Base-by-base conservation (phyloP, 2,113 vertebrate genomes). In the Sorex fumeus region DNA sequence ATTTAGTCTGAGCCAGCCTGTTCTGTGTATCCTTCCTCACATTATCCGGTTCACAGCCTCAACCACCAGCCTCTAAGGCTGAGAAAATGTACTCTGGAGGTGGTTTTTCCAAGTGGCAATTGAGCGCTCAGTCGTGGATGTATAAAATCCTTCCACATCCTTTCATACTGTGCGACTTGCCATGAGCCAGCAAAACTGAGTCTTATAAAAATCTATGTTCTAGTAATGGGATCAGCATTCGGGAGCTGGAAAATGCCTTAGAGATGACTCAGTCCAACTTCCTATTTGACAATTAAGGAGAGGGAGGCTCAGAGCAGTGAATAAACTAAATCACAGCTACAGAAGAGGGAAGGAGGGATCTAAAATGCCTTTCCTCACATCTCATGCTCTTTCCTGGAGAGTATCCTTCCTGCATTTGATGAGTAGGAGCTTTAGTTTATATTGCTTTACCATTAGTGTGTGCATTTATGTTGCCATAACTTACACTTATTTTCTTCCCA, bases 81-180 rank as follows among this genome's bases (percentile, higher is more conserved):
- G 47, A 50, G 77, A 87, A 71, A 76, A 53, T 1, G 30, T 7
- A 40, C 60, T 70, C 32, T 79, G 60, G 40, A 70, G 87, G 60
- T 1, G 12, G 16, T 34, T 57, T 23, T 75, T 60, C 28, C 16
- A 12, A 80, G n/a, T 13, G 82, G 23, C 23, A 71, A 0, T 57
- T 6, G 4, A 50, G 19, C 3, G 6, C 53, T 23, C 34, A 69
- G 0, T 10, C 15, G 18, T 70, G 69, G n/a, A 2, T 3, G 3
- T 21, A 1, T 2, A 2, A 8, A 45, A 69, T 2, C n/a, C 43
- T 27, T 34, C 16, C 2, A 5, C 19, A 3, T 19, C 62, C 60
- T 16, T 60, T 64, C 64, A 62, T 10, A 9, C 7, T 1, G 4
- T 1, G 0, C 3, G 2, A 1, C 47, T 18, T 82, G 57, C 21